These are phyloP conservation scores for Ladona fulva DNA, from an alignment of 1,140 invertebrate genomes.

Conservation along the genomic window DNA sequence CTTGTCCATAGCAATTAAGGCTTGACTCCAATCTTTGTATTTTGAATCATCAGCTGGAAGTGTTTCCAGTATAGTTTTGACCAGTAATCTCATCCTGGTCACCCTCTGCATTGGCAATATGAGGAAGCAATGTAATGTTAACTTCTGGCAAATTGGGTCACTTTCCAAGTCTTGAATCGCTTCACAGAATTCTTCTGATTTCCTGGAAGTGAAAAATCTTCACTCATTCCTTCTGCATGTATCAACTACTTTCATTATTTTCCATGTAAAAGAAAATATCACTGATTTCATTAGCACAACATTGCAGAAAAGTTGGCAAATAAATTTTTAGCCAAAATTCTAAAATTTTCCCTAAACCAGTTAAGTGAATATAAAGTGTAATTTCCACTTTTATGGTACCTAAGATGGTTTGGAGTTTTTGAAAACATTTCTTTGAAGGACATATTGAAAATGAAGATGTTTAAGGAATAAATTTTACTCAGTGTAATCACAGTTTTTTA, in stretches of 20 bases:
- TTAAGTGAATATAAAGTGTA: too few relatives aligned
- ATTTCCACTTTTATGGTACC: too few relatives aligned
- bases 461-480: too few relatives aligned
- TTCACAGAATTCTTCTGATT: slow-evolving; percentile 46
- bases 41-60: slow-evolving; percentile 49
- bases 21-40: slow-evolving; percentile 64
- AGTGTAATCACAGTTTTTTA: too few relatives aligned
- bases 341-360: too few relatives aligned
- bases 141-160: slow-evolving; percentile 69
- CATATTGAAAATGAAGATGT: too few relatives aligned
- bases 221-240: too few relatives aligned
- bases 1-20: slow-evolving; percentile 29
- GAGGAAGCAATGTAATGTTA: slow-evolving; percentile 86
- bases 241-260: too few relatives aligned
- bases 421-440: too few relatives aligned
- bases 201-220: neutral
- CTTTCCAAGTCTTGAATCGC: slow-evolving; percentile 64
- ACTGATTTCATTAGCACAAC: neutral
- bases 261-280: neutral
- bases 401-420: too few relatives aligned
- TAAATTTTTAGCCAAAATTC: too few relatives aligned
- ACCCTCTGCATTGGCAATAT: slow-evolving; percentile 97
- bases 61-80: slow-evolving; percentile 82
- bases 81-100: slow-evolving; percentile 82
- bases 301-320: neutral